A percentile compares a stretch with the other conserved stretches of the same genome.
Conservation (phyloP, 2,113 vertebrate species). For the Pongo pygmaeus region DNA sequence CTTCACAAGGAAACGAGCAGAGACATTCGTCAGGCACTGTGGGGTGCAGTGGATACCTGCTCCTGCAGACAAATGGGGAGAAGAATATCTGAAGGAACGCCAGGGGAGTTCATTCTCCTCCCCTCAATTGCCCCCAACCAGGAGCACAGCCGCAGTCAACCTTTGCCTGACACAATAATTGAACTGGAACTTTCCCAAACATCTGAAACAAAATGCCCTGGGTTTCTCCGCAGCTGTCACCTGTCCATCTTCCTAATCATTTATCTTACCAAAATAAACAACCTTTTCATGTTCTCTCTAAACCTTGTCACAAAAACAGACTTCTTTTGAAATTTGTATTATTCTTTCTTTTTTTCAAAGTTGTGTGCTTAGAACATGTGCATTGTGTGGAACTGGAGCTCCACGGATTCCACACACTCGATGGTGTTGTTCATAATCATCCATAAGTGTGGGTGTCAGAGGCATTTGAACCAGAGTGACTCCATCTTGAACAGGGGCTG, state of each 20-base stretch:
- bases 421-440: neutral
- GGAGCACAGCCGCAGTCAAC: neutral
- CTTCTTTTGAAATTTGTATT: neutral
- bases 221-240: neutral
- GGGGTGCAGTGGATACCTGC: neutral
- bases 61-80: neutral
- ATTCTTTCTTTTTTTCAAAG: neutral
- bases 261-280: neutral
- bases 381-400: neutral
- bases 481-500: too few species aligned
- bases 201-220: neutral
- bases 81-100: too few species aligned
- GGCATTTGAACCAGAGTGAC: too few species aligned
- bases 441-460: neutral
- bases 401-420: neutral
- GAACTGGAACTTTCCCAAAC: neutral
- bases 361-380: neutral
- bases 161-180: neutral
- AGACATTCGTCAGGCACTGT: neutral
- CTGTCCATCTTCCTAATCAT: neutral
- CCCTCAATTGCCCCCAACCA: rapidly evolving
- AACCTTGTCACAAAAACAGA: neutral
- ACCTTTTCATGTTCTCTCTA: neutral
- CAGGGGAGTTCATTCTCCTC: neutral
- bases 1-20: neutral